phyloP scores from a whole-genome alignment of 1,140 invertebrate genomes.

The Luehdorfia chinensis region DNA sequence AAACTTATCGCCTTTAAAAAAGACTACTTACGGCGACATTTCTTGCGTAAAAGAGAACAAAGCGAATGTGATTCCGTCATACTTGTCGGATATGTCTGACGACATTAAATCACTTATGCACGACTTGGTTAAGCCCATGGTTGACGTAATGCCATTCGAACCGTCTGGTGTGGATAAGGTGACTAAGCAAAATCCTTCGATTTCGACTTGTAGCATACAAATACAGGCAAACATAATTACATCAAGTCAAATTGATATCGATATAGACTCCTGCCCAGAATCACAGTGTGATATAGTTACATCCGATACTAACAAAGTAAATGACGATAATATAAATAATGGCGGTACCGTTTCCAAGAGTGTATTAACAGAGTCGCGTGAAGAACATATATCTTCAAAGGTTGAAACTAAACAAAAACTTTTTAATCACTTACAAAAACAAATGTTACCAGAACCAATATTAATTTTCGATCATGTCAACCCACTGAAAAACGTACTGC shows the following conservation, averaged over 20 bases:
- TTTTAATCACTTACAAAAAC: no score
- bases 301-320: no score
- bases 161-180: neutral
- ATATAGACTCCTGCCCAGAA: constrained; percentile 32
- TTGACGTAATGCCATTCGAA: constrained; percentile 40
- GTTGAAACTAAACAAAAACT: no score
- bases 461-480: constrained; percentile 53
- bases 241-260: constrained; percentile 60
- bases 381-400: no score
- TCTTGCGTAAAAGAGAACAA: constrained; percentile 41
- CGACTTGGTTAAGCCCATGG: constrained; percentile 53
- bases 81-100: constrained; percentile 50
- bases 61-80: constrained; percentile 50
- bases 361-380: no score
- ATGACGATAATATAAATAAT: no score
- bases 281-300: constrained; percentile 21
- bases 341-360: no score
- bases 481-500: constrained; percentile 55
- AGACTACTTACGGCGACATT: constrained; percentile 48
- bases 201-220: constrained; percentile 43
- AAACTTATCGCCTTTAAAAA: constrained; percentile 42
- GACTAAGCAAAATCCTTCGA: constrained; percentile 19
- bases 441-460: constrained; percentile 15
- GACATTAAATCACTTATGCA: constrained; percentile 55
- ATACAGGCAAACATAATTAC: constrained; percentile 52